Evolutionary conservation across 2,113 vertebrate genomes (phyloP).

Genomic region (Corythoichthys haematopterus): DNA sequence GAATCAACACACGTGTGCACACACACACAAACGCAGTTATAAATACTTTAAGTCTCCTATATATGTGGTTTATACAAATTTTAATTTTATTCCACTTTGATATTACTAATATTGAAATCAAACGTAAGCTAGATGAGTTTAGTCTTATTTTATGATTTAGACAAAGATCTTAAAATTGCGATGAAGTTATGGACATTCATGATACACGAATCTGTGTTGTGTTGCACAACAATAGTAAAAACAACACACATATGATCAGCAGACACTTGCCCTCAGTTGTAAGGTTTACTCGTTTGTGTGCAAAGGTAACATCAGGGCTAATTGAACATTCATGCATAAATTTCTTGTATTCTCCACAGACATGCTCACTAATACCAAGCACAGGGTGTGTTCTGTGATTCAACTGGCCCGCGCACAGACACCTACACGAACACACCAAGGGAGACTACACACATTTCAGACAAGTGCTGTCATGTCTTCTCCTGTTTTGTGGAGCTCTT

Average conservation of each 20-base stretch:
- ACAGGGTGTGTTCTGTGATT: constrained; percentile 63
- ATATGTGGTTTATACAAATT: no score
- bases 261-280: neutral
- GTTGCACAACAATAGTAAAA: neutral
- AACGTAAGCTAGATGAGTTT: neutral
- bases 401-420: constrained; percentile 11
- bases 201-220: neutral
- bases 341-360: constrained; percentile 33
- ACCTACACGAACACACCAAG: neutral
- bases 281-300: neutral
- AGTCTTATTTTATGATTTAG: neutral
- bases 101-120: no score
- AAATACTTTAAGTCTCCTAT: no score
- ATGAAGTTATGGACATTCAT: neutral
- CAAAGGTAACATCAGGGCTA: neutral
- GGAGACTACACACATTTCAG: constrained; percentile 10
- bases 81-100: no score
- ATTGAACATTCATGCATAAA: neutral
- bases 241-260: neutral
- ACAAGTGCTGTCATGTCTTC: constrained; percentile 30
- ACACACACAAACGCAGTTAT: constrained; percentile 10
- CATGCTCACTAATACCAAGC: constrained; percentile 50
- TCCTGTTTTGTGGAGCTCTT: neutral
- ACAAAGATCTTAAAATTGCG: neutral
- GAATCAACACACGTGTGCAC: constrained; percentile 50